Percentiles rank a stretch among this genome's conserved stretches.
phyloP scores from a whole-genome alignment of 2,888 invertebrate genomes.

The Spicauda simplicius region DNA sequence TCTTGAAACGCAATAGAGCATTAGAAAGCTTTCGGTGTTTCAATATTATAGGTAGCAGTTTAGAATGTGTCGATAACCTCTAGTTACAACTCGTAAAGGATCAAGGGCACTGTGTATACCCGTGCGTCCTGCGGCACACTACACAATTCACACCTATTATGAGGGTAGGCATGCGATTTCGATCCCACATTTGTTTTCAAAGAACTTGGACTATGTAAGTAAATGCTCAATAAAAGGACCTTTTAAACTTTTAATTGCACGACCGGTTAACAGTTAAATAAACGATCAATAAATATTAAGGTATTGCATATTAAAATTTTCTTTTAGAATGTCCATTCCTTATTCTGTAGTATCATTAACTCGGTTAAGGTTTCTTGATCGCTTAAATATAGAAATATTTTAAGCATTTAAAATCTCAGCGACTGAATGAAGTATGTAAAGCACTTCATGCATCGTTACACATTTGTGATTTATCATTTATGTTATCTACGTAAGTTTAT shows the following conservation, averaged over 20 bases:
- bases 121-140: slow-evolving; percentile 46
- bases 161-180: slow-evolving; percentile 45
- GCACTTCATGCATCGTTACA: slow-evolving; percentile 55
- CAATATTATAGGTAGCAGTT: slow-evolving; percentile 47
- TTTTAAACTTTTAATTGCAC: slow-evolving; percentile 80
- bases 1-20: slow-evolving; percentile 35
- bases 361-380: slow-evolving; percentile 56
- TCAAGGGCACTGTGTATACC: slow-evolving; percentile 43
- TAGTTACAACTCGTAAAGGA: slow-evolving; percentile 42
- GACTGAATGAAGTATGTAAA: slow-evolving; percentile 68
- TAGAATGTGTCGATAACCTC: slow-evolving; percentile 44
- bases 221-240: slow-evolving; percentile 67
- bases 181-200: slow-evolving; percentile 34
- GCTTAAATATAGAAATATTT: slow-evolving; percentile 46
- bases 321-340: slow-evolving; percentile 73
- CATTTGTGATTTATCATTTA: slow-evolving; percentile 54
- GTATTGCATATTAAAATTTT: slow-evolving; percentile 53
- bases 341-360: slow-evolving; percentile 64
- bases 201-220: slow-evolving; percentile 47
- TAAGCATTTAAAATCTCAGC: slow-evolving; percentile 67
- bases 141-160: slow-evolving; percentile 42
- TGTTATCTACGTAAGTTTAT: slow-evolving; percentile 52
- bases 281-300: slow-evolving; percentile 51
- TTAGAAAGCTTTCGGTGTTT: slow-evolving; percentile 55
- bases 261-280: slow-evolving; percentile 53